A percentile compares a stretch with the other conserved stretches of the same genome.
Evolutionary conservation across 2,113 vertebrate genomes (phyloP).

Genomic region (Gymnocephalus cernua): DNA sequence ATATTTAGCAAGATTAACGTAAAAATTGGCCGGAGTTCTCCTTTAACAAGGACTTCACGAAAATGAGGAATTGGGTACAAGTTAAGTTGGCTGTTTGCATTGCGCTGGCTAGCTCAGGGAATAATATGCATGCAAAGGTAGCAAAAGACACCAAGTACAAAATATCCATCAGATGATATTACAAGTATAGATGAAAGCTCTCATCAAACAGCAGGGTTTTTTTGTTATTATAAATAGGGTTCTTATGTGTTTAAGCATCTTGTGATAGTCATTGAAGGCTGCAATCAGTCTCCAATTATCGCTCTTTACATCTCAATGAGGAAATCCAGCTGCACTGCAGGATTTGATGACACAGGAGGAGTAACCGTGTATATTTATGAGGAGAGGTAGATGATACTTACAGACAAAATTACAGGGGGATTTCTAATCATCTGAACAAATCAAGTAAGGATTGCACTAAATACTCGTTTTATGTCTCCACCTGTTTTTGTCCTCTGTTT

Average conservation of each 20-base stretch:
- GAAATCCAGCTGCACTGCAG: conserved; percentile 70
- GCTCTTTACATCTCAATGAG: conserved; percentile 82
- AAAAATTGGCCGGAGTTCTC: too few species aligned
- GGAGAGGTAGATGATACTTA: conserved; percentile 66
- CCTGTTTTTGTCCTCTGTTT: conserved; percentile 46
- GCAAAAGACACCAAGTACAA: conserved; percentile 14
- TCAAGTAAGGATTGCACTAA: conserved; percentile 45
- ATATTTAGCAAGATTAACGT: too few species aligned
- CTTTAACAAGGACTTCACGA: conserved; percentile 14
- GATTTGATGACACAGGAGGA: conserved; percentile 64
- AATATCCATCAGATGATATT: conserved; percentile 30
- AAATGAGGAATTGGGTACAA: neutral
- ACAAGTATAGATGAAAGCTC: conserved; percentile 54
- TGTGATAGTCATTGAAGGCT: conserved; percentile 52
- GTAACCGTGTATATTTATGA: conserved; percentile 53
- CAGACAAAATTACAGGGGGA: conserved; percentile 59
- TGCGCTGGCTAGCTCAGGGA: neutral
- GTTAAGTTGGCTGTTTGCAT: neutral
- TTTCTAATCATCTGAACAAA: conserved; percentile 73
- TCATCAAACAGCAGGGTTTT: conserved; percentile 40
- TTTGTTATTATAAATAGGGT: conserved; percentile 40
- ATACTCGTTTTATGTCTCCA: conserved; percentile 49
- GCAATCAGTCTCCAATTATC: conserved; percentile 85
- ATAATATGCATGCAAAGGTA: neutral
- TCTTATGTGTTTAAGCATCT: conserved; percentile 53